Evolutionary conservation across 2,113 vertebrate species (phyloP).

Genomic region (Parus major): DNA sequence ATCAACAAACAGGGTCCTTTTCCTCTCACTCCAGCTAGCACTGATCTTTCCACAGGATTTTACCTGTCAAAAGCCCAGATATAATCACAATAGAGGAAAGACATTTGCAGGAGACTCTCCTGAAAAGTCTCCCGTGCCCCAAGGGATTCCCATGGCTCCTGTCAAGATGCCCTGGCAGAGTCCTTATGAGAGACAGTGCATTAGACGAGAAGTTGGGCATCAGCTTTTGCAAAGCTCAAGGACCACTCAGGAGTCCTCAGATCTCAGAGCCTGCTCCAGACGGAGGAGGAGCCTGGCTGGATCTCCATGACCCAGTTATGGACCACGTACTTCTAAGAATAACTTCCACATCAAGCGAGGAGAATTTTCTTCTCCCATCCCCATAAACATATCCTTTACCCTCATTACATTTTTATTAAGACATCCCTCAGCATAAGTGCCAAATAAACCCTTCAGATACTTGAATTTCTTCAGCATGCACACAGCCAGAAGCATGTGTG

Average conservation of each 20-base stretch:
- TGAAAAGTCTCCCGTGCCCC: not conserved
- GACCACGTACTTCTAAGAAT: slow-evolving; percentile 54
- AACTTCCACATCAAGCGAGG: slow-evolving; percentile 19
- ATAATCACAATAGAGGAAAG: not conserved
- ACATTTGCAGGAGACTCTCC: not conserved
- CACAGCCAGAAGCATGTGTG: not conserved
- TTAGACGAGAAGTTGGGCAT: not conserved
- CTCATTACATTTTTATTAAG: slow-evolving; percentile 40
- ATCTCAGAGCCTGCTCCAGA: slow-evolving; percentile 29
- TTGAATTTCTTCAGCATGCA: not conserved
- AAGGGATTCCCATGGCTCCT: rapidly evolving
- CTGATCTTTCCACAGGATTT: not conserved
- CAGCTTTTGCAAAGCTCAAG: rapidly evolving
- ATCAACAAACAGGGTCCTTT: not conserved
- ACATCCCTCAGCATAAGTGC: not conserved
- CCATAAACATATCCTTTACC: slow-evolving; percentile 45
- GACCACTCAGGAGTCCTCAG: not conserved
- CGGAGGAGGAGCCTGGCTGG: slow-evolving; percentile 37
- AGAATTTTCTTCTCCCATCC: slow-evolving; percentile 19
- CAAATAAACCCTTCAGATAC: not conserved
- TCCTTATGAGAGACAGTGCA: rapidly evolving
- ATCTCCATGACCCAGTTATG: slow-evolving; percentile 57
- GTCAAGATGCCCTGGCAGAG: not conserved
- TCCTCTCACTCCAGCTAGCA: not conserved
- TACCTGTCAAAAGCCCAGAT: not conserved